These are phyloP conservation scores for Labia minor DNA, from an alignment of 2,888 invertebrate species.

Conservation along the genomic window DNA sequence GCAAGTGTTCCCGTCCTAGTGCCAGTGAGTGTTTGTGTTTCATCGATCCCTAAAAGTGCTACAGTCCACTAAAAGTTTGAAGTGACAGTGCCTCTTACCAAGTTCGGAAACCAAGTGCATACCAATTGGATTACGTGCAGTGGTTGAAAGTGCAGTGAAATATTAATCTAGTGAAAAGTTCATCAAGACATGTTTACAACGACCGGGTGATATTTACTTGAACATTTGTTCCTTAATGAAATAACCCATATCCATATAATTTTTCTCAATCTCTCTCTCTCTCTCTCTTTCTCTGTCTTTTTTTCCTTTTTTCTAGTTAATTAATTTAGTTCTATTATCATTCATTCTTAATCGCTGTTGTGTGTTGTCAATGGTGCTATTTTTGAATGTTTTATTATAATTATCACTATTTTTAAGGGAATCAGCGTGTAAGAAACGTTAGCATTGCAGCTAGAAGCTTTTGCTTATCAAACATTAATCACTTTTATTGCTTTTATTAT, in stretches of 20 bases:
- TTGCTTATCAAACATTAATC: too few relatives aligned
- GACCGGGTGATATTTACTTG: not conserved
- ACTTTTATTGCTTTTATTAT: not conserved
- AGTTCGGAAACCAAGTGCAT: not conserved
- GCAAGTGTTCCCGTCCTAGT: not conserved
- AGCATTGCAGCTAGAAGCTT: not conserved
- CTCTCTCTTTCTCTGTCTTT: not conserved
- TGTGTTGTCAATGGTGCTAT: conserved; percentile 7
- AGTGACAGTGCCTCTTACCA: not conserved
- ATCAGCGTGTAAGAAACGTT: conserved; percentile 9
- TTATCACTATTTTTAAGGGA: not conserved
- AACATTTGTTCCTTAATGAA: not conserved
- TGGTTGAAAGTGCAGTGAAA: not conserved
- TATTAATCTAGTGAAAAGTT: not conserved
- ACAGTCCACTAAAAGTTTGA: not conserved
- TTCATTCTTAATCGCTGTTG: conserved; percentile 13
- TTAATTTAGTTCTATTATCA: conserved; percentile 9
- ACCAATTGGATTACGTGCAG: not conserved
- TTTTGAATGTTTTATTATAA: not conserved
- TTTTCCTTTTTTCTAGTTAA: not conserved
- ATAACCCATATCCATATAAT: not conserved
- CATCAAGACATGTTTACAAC: not conserved
- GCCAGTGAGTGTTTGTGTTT: not conserved
- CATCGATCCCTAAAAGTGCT: not conserved
- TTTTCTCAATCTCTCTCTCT: not conserved